Base-by-base conservation (phyloP, 2,888 invertebrate genomes). In the Ennomos quercinarius region DNA sequence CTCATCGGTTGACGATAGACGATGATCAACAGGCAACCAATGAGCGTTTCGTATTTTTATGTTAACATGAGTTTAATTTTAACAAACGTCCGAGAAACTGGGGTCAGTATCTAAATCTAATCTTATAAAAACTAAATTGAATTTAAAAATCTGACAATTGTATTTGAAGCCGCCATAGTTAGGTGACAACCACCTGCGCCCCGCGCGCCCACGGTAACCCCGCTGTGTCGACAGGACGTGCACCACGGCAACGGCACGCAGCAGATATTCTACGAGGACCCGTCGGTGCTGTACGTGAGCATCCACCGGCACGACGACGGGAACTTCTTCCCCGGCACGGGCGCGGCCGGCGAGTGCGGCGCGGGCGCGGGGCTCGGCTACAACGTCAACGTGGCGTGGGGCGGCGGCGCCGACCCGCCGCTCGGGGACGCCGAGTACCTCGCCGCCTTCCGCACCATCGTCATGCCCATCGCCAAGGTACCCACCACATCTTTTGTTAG, bases 271-370 rank as follows among this genome's bases (percentile, higher is more conserved):
- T 99, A 99, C 91, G 96, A 97, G 80, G 98, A 99, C 90, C 97
- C 98, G 48, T 95, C 96, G 80, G 97, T 99, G 73, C 94, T 99
- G 73, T 99, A 99, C 93, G 94, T 99, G 79, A 99, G 99, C 72
- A 95, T 99, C 83, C 99, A 99, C 94, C 96, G 99, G 73, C 99
- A 99, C 94, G 99, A 99, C 94, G 98, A 99, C 86, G 99, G 99
- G 37, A 99, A 99, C 92, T 99, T 99, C 93, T 99, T 99, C 93
- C 99, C 99, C n/a, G 99, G 99, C 66, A 99, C 99, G 2, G 99
- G 99, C 59, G 98, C 98, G 47, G 97, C 98, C 42, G 95, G 95
- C 53, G 99, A 99, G 95, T 97, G 98, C 88, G 99, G 99, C 61
- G 94, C 95, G 9, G 98, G 97, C 64, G 94, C 96, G 63, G 99